Evolutionary conservation across 2,113 vertebrate species (phyloP).

Genomic region (Campylorhamphus procurvoides): DNA sequence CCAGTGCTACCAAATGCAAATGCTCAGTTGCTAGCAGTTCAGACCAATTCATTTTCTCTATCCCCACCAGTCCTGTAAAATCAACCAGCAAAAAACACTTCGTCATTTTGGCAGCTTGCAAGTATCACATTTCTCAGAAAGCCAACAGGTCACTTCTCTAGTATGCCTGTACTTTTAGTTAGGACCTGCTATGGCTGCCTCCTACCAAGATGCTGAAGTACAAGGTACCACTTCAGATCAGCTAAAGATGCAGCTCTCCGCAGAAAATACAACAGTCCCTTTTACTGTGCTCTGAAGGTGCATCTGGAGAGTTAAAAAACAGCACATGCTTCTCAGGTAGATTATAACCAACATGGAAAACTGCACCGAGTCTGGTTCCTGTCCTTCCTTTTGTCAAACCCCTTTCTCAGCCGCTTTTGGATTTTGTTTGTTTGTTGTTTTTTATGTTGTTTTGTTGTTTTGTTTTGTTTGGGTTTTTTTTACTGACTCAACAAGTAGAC

Average conservation of each 20-base stretch:
- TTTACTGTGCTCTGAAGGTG: background rate
- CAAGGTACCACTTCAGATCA: background rate
- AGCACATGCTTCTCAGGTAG: background rate
- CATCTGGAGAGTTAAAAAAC: background rate
- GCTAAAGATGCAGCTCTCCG: background rate
- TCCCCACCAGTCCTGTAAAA: background rate
- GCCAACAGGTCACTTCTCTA: background rate
- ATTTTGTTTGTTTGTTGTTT: too few relatives aligned
- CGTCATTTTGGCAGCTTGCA: background rate
- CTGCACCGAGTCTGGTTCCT: background rate
- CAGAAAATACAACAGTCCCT: background rate
- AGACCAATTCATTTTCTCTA: background rate
- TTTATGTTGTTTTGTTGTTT: too few relatives aligned
- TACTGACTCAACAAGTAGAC: background rate
- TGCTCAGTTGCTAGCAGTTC: background rate
- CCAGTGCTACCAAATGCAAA: background rate
- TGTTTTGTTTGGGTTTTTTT: background rate
- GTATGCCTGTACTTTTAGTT: background rate
- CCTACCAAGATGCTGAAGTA: background rate
- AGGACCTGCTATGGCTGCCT: rapidly evolving
- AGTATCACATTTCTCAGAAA: background rate
- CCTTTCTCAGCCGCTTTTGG: background rate
- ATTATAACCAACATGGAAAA: background rate
- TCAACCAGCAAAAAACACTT: background rate
- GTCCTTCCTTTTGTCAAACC: background rate